Evolutionary conservation across 2,888 invertebrate genomes (phyloP).

Genomic region (Caenorhabditis imperialis): DNA sequence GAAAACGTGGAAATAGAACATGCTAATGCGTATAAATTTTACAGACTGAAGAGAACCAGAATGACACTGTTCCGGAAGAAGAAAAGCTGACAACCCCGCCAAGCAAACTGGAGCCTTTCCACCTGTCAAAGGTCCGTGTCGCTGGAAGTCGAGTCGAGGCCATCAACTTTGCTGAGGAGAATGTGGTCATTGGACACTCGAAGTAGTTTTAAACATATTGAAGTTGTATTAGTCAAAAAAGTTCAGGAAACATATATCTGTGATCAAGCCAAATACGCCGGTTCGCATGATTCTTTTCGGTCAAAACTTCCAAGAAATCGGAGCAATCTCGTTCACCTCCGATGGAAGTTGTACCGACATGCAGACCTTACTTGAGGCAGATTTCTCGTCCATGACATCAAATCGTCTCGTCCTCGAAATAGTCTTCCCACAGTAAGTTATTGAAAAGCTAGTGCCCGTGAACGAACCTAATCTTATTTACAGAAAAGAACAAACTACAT

Average conservation of each 20-base stretch:
- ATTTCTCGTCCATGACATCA: constrained; percentile 33
- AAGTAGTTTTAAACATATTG: neutral
- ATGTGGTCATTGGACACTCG: constrained; percentile 40
- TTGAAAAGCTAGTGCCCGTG: neutral
- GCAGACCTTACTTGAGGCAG: constrained; percentile 27
- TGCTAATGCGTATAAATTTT: too few relatives aligned
- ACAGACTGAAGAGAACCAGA: too few relatives aligned
- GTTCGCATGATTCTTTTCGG: constrained; percentile 43
- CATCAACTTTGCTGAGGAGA: neutral
- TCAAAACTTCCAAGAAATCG: constrained; percentile 31
- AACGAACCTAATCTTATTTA: neutral
- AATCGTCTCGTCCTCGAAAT: constrained; percentile 19
- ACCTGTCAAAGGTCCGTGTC: constrained; percentile 26
- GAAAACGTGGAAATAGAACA: neutral
- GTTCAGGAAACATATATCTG: constrained; percentile 27
- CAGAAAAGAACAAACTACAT: constrained; percentile 8
- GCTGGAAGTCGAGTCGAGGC: constrained; percentile 32
- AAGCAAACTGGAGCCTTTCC: constrained; percentile 16
- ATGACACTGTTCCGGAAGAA: too few relatives aligned
- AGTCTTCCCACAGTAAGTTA: constrained; percentile 22
- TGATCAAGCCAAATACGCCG: constrained; percentile 23
- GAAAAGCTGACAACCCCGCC: too few relatives aligned
- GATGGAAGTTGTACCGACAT: constrained; percentile 35
- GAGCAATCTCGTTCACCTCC: constrained; percentile 37
- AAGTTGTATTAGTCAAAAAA: neutral